Conservation (phyloP, 2,797 vertebrate species). For the Emys orbicularis region DNA sequence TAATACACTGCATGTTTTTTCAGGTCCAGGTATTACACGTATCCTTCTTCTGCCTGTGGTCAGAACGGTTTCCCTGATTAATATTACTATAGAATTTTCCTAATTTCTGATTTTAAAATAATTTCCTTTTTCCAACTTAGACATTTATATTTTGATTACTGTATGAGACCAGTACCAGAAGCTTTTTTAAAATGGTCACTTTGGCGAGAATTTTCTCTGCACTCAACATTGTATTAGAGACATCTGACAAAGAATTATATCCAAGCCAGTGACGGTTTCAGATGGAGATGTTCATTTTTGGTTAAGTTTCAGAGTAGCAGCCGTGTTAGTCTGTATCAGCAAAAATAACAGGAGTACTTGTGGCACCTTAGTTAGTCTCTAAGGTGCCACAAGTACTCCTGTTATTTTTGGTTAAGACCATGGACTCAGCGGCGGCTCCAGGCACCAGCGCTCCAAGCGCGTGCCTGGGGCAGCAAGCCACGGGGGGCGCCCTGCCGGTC, state of each 20-base stretch:
- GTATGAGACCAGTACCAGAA: constrained; percentile 12
- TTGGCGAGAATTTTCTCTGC: not conserved
- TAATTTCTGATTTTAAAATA: not conserved
- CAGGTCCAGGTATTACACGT: not conserved
- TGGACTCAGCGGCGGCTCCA: no score
- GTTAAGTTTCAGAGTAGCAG: no score
- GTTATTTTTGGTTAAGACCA: not conserved
- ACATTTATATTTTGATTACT: not conserved
- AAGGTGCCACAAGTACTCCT: no score
- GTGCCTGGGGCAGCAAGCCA: no score
- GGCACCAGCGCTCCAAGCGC: no score
- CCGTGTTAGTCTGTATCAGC: no score
- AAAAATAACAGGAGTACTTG: no score
- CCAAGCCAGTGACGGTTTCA: not conserved
- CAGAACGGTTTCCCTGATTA: not conserved
- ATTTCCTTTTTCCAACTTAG: not conserved
- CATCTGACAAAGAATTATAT: not conserved
- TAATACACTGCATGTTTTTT: not conserved
- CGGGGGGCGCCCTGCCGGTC: no score
- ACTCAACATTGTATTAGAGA: not conserved
- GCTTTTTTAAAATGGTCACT: constrained; percentile 15
- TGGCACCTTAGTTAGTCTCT: no score
- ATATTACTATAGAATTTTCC: not conserved
- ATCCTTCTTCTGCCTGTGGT: not conserved
- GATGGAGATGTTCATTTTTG: not conserved